A percentile compares a stretch with the other conserved stretches of the same genome.
Evolutionary conservation across 1,140 invertebrate genomes (phyloP).

Genomic region (Lepidurus packardi): DNA sequence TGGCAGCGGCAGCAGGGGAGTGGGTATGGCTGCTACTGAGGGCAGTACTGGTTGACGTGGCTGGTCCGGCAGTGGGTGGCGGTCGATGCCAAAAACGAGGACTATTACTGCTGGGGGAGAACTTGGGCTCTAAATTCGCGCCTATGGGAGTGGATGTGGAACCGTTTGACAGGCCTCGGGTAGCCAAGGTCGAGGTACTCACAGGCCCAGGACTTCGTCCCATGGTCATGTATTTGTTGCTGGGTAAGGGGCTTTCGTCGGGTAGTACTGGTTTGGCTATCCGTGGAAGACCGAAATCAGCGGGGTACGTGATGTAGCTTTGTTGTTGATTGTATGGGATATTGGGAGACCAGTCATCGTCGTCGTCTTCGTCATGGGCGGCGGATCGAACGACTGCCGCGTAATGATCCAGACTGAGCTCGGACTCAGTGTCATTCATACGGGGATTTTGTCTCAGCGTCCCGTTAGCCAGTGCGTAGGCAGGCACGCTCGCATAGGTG

Average conservation of each 20-base stretch:
- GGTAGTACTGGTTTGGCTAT: background rate
- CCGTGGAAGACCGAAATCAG: conserved; percentile 33
- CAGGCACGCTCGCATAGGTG: background rate
- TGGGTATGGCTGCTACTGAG: background rate
- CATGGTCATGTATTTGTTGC: conserved; percentile 20
- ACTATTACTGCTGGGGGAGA: conserved; percentile 25
- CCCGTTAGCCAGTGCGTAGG: background rate
- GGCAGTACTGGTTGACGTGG: background rate
- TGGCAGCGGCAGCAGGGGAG: background rate
- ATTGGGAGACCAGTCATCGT: conserved; percentile 7
- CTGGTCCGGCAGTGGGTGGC: background rate
- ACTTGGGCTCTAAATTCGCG: conserved; percentile 24
- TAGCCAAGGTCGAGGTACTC: conserved; percentile 23
- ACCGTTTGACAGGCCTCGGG: background rate
- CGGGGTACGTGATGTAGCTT: conserved; percentile 30
- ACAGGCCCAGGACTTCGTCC: background rate
- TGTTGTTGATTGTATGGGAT: background rate
- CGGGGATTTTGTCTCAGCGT: background rate
- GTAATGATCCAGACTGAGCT: background rate
- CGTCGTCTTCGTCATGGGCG: background rate
- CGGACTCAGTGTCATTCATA: background rate
- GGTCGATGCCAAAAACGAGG: conserved; percentile 31
- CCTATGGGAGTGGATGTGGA: conserved; percentile 13
- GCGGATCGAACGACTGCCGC: background rate
- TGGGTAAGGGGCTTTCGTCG: background rate